These are phyloP conservation scores for Cephus sareptanus DNA, from an alignment of 2,888 invertebrate species.

Conservation along the genomic window DNA sequence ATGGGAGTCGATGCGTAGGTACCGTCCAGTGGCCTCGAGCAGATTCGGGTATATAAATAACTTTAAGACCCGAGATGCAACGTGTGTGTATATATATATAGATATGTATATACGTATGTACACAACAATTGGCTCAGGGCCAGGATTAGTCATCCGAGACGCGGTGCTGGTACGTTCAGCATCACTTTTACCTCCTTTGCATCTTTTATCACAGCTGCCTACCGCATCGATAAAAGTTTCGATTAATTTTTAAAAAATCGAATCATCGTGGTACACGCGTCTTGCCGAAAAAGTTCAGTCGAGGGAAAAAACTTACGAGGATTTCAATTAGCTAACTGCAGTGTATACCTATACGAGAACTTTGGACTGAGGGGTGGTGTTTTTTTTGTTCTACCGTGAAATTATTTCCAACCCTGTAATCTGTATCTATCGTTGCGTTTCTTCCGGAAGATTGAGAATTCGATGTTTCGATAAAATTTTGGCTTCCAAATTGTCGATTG, in stretches of 20 bases:
- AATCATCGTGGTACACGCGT: neutral
- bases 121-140: conserved; percentile 35
- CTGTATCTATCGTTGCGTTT: neutral
- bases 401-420: neutral
- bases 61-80: conserved; percentile 32
- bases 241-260: neutral
- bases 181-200: conserved; percentile 4
- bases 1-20: neutral
- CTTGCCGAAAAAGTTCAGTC: neutral
- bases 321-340: neutral
- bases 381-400: neutral
- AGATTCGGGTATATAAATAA: conserved; percentile 50
- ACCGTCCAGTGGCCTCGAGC: conserved; percentile 21
- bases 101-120: conserved; percentile 3
- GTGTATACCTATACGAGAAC: neutral
- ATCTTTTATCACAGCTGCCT: neutral
- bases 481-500: neutral
- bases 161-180: conserved; percentile 23
- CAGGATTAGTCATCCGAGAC: conserved; percentile 46
- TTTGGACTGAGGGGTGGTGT: neutral
- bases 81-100: conserved; percentile 13
- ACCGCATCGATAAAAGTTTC: neutral
- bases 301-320: neutral
- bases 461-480: neutral
- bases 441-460: neutral